Evolutionary conservation across 1,140 invertebrate species (phyloP).

Genomic region (Hyles vespertilio): DNA sequence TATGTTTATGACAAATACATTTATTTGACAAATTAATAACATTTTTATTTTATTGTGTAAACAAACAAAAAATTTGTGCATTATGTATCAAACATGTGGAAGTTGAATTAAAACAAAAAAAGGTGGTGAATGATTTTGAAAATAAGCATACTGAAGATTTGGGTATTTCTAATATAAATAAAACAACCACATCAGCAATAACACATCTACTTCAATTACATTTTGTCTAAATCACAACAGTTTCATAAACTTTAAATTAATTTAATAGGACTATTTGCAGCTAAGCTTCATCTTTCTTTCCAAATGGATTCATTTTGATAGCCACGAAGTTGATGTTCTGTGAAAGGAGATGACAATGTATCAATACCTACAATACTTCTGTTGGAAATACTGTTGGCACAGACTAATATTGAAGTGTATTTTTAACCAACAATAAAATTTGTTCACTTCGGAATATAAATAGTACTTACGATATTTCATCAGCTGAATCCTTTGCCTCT

Average conservation of each 20-base stretch:
- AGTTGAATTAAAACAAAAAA: no score
- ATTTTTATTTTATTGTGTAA: no score
- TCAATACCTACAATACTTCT: slow-evolving; percentile 10
- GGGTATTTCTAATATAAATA: not conserved
- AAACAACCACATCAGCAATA: slow-evolving; percentile 15
- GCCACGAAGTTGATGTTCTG: slow-evolving; percentile 77
- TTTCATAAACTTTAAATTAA: slow-evolving; percentile 22
- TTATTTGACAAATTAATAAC: no score
- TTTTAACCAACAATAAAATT: not conserved
- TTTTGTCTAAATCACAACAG: slow-evolving; percentile 2
- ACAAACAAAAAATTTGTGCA: no score
- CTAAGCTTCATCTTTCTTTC: slow-evolving; percentile 81
- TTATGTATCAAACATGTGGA: no score
- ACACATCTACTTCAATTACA: slow-evolving; percentile 44
- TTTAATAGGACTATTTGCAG: slow-evolving; percentile 30
- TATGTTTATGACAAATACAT: no score
- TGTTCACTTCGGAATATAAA: not conserved
- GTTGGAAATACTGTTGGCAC: no score
- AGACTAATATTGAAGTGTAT: no score
- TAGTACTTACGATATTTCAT: slow-evolving; percentile 62
- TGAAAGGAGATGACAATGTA: slow-evolving; percentile 23
- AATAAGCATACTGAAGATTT: no score
- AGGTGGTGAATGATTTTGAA: no score
- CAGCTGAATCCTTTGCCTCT: slow-evolving; percentile 45
- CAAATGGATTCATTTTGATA: slow-evolving; percentile 84